A percentile compares a stretch with the other conserved stretches of the same genome.
These are phyloP conservation scores for Scolopax bukidnonensis DNA, from an alignment of 2,797 vertebrate species.

Conservation along the genomic window DNA sequence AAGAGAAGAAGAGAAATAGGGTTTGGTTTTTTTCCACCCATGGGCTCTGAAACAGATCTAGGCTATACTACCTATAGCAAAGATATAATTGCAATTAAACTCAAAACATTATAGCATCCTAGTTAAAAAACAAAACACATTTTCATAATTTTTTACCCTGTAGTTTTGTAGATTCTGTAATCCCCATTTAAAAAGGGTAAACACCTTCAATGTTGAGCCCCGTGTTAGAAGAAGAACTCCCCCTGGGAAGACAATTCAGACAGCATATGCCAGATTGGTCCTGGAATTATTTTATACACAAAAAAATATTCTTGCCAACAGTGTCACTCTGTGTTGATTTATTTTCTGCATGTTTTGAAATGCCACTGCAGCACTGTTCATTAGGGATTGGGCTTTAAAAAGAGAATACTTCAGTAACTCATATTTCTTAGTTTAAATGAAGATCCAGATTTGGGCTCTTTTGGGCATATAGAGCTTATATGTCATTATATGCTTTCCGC, in stretches of 20 bases:
- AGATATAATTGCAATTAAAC: not conserved
- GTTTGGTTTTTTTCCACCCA: not conserved
- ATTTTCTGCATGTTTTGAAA: not conserved
- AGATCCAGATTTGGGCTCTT: not conserved
- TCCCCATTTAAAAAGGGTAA: not conserved
- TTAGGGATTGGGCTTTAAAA: not conserved
- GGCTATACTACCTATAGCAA: not conserved
- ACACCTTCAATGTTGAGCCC: not conserved
- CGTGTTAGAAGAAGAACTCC: not conserved
- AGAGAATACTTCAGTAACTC: not conserved
- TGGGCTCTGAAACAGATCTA: not conserved
- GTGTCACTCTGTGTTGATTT: not conserved
- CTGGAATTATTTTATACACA: not conserved
- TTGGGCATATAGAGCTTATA: not conserved
- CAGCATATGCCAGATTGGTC: not conserved
- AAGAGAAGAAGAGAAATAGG: not conserved
- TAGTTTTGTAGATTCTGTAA: not conserved
- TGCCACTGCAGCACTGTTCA: not conserved
- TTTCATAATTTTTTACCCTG: not conserved
- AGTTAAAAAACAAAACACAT: not conserved
- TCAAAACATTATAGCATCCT: not conserved
- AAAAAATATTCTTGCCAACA: not conserved
- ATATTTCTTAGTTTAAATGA: not conserved
- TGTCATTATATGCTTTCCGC: not conserved
- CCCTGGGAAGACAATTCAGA: not conserved